Evolutionary conservation across 2,113 vertebrate genomes (phyloP), one percentile per base, ranked within the genome.

Genomic region (Pungitius pungitius): DNA sequence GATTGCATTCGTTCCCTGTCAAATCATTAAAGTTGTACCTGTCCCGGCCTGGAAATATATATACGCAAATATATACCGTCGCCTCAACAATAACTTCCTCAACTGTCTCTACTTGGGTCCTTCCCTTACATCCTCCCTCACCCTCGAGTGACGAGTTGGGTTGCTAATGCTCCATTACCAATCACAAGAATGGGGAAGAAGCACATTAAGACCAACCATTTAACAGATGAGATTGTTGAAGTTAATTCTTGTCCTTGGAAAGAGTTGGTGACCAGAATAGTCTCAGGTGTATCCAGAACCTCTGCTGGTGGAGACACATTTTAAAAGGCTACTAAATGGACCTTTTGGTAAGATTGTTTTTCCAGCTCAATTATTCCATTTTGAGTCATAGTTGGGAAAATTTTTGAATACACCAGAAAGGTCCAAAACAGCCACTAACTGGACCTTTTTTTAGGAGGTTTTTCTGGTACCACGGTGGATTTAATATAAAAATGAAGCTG

Each of bases 171-270:
- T 58, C 17, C 24, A 43, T 71, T 5, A 26, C 18, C 55, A 47
- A 59, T 13, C 35, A 59, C n/a, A 54, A 54, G 22, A 12, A 26
- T 17, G 43, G 43, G 15, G 17, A 47, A 51, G 55, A 13, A 37
- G 30, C 18, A 39, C 57, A 59, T 18, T 30, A 3, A 74, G 47
- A 33, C 5, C 59, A 64, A 72, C 67, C 45, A 63, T 61, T 40
- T 67, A 75, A 74, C 2, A 13, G n/a, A 52, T 13, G 49, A 12
- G 49, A 52, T 52, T 35, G 8, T n/a, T n/a, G 62, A 73, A 57
- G 49, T 37, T 61, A 0, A 65, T 67, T 73, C 58, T 63, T 39
- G 59, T 65, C 54, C 30, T 35, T 26, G 17, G 55, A 57, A 60
- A 40, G n/a, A 40, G 24, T 49, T n/a, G 18, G 12, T 13, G 51